Conservation (phyloP, 2,888 invertebrate species). For the Euphydryas editha region DNA sequence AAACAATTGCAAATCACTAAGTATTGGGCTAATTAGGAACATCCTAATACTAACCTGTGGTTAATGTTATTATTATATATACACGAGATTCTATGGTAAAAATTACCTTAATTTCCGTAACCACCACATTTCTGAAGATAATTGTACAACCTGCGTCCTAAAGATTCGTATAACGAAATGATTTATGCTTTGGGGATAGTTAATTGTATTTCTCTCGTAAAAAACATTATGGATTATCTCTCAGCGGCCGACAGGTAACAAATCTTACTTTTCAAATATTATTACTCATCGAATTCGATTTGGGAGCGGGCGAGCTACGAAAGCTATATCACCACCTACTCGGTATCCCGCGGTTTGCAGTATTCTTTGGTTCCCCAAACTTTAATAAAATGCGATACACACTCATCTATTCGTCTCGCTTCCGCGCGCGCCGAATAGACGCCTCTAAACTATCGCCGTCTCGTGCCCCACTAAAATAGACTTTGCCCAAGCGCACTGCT, state of each 20-base stretch:
- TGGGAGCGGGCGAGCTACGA: conserved; percentile 78
- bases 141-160: conserved; percentile 77
- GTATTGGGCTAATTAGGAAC: neutral
- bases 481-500: conserved; percentile 83
- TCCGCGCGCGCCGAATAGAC: conserved; percentile 62
- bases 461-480: conserved; percentile 81
- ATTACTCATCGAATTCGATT: conserved; percentile 83
- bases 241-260: conserved; percentile 81
- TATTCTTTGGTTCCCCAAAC: conserved; percentile 80
- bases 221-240: conserved; percentile 77
- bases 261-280: conserved; percentile 83
- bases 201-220: conserved; percentile 81
- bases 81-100: conserved; percentile 58
- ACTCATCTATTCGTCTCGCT: conserved; percentile 73
- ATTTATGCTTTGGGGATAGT: conserved; percentile 75
- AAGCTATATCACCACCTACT: conserved; percentile 84
- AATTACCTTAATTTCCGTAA: conserved; percentile 56
- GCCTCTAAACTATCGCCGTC: conserved; percentile 64
- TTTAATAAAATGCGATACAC: conserved; percentile 81
- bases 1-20: neutral
- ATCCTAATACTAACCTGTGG: conserved; percentile 42
- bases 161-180: conserved; percentile 63
- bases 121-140: conserved; percentile 67
- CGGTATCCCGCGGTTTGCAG: conserved; percentile 79
- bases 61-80: conserved; percentile 64